Percentiles rank a stretch among this genome's conserved stretches.
Conservation (phyloP, 1,140 invertebrate genomes). For the Heliconius melpomene region DNA sequence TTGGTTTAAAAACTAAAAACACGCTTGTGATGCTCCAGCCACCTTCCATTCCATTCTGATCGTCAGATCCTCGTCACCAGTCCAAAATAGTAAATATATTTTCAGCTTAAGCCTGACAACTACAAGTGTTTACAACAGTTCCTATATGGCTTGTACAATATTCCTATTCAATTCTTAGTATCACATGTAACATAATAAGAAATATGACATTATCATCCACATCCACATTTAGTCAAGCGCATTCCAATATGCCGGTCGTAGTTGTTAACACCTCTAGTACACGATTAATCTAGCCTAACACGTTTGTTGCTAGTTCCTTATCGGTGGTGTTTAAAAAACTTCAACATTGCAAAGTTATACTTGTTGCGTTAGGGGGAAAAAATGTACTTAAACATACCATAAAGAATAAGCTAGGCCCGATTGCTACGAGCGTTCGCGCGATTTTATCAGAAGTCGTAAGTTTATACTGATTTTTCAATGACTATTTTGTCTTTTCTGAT, state of each 20-base stretch:
- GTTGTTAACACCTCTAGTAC: conserved; percentile 31
- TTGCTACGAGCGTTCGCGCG: neutral
- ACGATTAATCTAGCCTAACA: conserved; percentile 29
- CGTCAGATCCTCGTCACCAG: no score
- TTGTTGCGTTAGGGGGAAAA: conserved; percentile 12
- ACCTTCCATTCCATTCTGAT: no score
- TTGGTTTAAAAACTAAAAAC: no score
- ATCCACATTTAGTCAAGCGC: conserved; percentile 22
- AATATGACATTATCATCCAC: conserved; percentile 28
- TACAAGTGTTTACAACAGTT: neutral
- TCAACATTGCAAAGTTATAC: conserved; percentile 21
- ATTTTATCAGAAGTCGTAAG: conserved; percentile 5
- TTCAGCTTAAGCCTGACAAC: neutral
- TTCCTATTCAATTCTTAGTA: neutral
- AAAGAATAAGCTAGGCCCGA: conserved; percentile 9
- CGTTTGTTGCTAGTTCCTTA: conserved; percentile 23
- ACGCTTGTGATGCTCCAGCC: no score
- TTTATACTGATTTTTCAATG: conserved; percentile 9
- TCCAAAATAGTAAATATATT: neutral
- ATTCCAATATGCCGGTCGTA: conserved; percentile 21
- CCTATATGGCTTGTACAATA: neutral
- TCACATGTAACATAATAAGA: conserved; percentile 13
- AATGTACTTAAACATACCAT: neutral
- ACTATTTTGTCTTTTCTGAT: neutral
- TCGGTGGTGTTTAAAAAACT: conserved; percentile 20